Base-by-base conservation (phyloP, 2,888 invertebrate genomes). In the Aphodius sticticus region DNA sequence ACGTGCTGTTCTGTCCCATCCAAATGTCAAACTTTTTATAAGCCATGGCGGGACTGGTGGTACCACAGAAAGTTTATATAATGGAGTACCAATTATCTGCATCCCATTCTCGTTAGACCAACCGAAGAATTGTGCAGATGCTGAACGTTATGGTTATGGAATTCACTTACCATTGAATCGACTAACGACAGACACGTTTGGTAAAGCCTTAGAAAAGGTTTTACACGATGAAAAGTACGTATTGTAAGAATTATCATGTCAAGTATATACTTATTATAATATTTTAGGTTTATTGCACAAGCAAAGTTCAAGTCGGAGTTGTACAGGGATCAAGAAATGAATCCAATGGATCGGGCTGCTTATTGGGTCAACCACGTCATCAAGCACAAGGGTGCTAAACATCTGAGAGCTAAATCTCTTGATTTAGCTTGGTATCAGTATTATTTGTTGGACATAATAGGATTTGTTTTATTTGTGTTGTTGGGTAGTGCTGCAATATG, bases 1-100 rank as follows among this genome's bases (percentile, higher is more conserved):
- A 76, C 16, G 77, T 0, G 83, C 82, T 36, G 79, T 85, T 78
- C 9, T 76, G 78, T 76, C 80, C 15, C 76, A 80, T n/a, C 76
- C 78, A 16, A 80, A 80, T 15, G 37, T 78, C 35, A 76, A 78
- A 78, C 69, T 80, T 7, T 78, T 78, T 71, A 71, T 78, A 70
- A 78, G 69, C 69, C 80, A 80, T 16, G 80, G 80, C 3, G 80
- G 80, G 2, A 35, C 75, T 16, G 70, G 70, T 12, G 77, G 79
- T 38, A 16, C 70, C 14, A 72, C 76, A 76, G 81, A 79, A 75
- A 69, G 79, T 3, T 16, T 80, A 6, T 76, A 80, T 70, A 7
- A 76, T 14, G 78, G 76, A 14, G 72, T 78, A 16, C 80, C 80
- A 1, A 37, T 80, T 5, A 26, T 80, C 77, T 76, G 78, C 35